Evolutionary conservation across 1,140 invertebrate genomes (phyloP).

Genomic region (Theocolax elegans): DNA sequence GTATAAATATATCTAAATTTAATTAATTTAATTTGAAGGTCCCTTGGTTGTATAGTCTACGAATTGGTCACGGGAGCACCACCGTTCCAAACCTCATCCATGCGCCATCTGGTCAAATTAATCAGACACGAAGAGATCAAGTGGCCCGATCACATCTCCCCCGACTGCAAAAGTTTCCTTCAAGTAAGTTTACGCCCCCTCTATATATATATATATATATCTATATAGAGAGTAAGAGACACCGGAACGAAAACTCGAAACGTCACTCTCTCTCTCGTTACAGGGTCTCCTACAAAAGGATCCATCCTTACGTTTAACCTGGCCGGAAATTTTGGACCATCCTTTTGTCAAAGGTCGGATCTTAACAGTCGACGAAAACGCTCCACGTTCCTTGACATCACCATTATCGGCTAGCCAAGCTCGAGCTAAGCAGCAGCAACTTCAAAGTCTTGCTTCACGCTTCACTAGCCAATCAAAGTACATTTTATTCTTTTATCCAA

Average conservation of each 20-base stretch:
- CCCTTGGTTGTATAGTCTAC: slow-evolving; percentile 93
- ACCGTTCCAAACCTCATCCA: slow-evolving; percentile 91
- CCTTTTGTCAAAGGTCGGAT: slow-evolving; percentile 83
- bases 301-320: slow-evolving; percentile 82
- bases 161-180: slow-evolving; percentile 84
- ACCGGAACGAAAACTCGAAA: background rate
- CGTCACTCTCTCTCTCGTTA: background rate
- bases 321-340: slow-evolving; percentile 88
- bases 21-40: no score
- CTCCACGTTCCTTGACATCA: slow-evolving; percentile 76
- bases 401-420: slow-evolving; percentile 78
- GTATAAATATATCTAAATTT: no score
- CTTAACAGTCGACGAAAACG: slow-evolving; percentile 71
- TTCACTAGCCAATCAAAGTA: slow-evolving; percentile 48
- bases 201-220: no score
- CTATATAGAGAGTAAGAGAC: no score
- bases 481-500: background rate
- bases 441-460: slow-evolving; percentile 50
- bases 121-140: slow-evolving; percentile 87
- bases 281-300: slow-evolving; percentile 90
- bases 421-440: slow-evolving; percentile 73
- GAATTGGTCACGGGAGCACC: slow-evolving; percentile 89
- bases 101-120: slow-evolving; percentile 86
- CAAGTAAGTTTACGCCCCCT: slow-evolving; percentile 76
- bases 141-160: slow-evolving; percentile 86